phyloP scores from a whole-genome alignment of 92 coral and sea anemone species.

The Chrysogorgia sp. region DNA sequence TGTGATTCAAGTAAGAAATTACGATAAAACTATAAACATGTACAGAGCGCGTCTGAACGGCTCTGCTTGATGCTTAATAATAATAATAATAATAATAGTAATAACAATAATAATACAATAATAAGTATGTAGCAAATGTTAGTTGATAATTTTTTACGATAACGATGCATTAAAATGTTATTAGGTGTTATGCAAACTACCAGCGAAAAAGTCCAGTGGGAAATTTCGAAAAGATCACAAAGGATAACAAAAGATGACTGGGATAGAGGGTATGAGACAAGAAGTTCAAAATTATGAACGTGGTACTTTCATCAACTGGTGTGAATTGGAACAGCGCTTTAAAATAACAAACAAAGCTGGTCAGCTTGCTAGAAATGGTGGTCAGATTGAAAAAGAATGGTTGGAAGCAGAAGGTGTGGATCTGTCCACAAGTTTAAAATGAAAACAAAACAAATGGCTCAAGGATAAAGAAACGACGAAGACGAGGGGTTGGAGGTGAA shows the following conservation, averaged over 20 bases:
- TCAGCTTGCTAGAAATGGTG: slow-evolving; percentile 62
- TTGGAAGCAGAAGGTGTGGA: slow-evolving; percentile 48
- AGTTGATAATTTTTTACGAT: no score
- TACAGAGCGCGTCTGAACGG: no score
- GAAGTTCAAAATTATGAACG: slow-evolving; percentile 58
- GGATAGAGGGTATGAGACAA: slow-evolving; percentile 44
- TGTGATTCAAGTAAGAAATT: no score
- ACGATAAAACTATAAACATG: no score
- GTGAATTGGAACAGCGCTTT: slow-evolving; percentile 46
- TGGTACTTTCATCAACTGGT: slow-evolving; percentile 64
- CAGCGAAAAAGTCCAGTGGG: slow-evolving; percentile 18
- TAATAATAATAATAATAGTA: no score
- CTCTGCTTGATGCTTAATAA: no score
- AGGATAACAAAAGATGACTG: no score
- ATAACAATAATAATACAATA: no score
- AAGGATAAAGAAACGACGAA: slow-evolving; percentile 16
- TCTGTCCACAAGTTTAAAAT: slow-evolving; percentile 48
- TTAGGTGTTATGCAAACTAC: slow-evolving; percentile 19
- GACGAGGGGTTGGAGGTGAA: slow-evolving; percentile 37
- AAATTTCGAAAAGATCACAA: no score
- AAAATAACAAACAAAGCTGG: slow-evolving; percentile 59
- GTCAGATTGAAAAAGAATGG: slow-evolving; percentile 57
- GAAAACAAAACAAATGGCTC: slow-evolving; percentile 3
- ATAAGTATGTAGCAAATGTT: no score
- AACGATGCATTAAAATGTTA: no score